Evolutionary conservation across 2,113 vertebrate genomes (phyloP).

Genomic region (Formicarius rufipectus): DNA sequence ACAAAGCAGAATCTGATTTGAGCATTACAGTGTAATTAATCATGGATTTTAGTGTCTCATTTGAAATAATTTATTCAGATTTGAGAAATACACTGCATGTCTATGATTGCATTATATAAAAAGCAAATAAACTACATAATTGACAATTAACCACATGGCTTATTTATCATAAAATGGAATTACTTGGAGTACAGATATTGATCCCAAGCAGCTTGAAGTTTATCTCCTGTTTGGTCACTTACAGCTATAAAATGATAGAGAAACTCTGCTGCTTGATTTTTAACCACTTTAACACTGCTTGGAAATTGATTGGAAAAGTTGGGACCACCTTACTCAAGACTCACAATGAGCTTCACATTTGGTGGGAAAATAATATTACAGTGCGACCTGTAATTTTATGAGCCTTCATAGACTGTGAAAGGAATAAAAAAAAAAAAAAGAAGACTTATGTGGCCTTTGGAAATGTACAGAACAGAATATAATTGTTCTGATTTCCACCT

Average conservation of each 20-base stretch:
- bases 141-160: not conserved
- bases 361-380: not conserved
- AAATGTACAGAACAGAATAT: not conserved
- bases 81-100: constrained; percentile 21
- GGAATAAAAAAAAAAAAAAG: not conserved
- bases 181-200: not conserved
- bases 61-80: constrained; percentile 53
- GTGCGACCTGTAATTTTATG: not conserved
- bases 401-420: not conserved
- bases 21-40: constrained; percentile 54
- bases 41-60: constrained; percentile 23
- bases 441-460: not conserved
- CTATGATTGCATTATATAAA: constrained; percentile 41
- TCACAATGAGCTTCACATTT: not conserved
- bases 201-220: not conserved
- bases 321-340: not conserved
- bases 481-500: not conserved
- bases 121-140: constrained; percentile 32
- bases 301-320: not conserved
- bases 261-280: not conserved
- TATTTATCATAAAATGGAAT: constrained; percentile 13
- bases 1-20: constrained; percentile 42
- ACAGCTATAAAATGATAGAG: not conserved
- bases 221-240: not conserved
- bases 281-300: not conserved